Evolutionary conservation across 2,888 invertebrate species (phyloP), one percentile per base, ranked within the genome.

Genomic region (Phengaris alcon): DNA sequence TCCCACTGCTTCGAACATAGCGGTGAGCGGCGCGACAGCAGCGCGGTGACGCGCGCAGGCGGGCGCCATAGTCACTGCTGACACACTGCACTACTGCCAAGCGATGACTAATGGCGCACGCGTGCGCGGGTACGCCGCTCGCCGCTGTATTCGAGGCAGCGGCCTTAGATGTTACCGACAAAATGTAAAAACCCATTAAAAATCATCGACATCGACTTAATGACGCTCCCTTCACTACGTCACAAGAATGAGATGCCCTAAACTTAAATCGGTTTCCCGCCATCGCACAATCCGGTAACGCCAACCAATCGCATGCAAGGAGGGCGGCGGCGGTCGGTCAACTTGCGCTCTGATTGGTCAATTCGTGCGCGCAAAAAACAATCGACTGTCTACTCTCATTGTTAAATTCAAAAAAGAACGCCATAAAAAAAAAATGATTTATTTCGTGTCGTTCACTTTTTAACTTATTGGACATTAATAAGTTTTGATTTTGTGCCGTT

Each of bases 321-420:
- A 90, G 90, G 92, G 92, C 90, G 91, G 87, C 85, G 85, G 87
- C 84, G 85, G 81, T 80, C 81, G 77, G 82, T 80, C 82, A 85
- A 82, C 84, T 80, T 80, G 79, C 78, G 78, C 81, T 77, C 84
- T 81, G 83, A 92, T 93, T 92, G 93, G 93, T 82, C 82, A 80
- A 88, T 90, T 89, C 87, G 86, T 87, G 88, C 87, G 86, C 84
- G 87, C 87, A 89, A 91, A 91, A 91, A 88, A 90, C 91, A 92
- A 91, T 92, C 91, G 92, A 91, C 88, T 90, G 91, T 88, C 88
- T 90, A 90, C 70, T 91, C 90, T 90, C 90, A 90, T 88, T 88
- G 90, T 91, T 90, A 91, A 92, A 92, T 91, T 92, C 91, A 92
- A 91, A 93, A 93, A 93, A 91, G 91, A 91, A 88, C 89, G 89